Base-by-base conservation (phyloP, 35 echinoderm and acorn worm species). In the Apostichopus parvimensis region DNA sequence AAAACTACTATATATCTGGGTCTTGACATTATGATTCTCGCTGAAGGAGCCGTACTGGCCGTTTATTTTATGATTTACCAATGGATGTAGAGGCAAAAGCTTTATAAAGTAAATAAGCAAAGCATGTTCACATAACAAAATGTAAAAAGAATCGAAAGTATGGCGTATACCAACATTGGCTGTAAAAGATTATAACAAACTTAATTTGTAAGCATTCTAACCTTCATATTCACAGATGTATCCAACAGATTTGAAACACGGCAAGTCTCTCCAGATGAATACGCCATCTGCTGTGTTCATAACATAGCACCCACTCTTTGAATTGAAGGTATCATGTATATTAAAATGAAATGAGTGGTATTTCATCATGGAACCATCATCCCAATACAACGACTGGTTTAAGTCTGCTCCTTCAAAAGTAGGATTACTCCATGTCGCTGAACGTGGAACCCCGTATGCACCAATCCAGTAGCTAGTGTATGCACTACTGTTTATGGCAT, bases 161-260 rank as follows among this genome's bases (percentile, higher is more conserved):
- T 45, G 34, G 34, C 34, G 34, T 45, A 45, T 4, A 45, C 34
- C 34, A 45, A 45, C 34, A 45, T 45, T 45, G 34, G 3, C 34
- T 45, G 34, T 45, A 45, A 45, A 45, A 45, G 34, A 45, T 45
- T 45, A 45, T 45, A 45, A 4, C 0, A 45, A 34, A n/a, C 28
- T 34, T 1, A 34, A 34, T 34, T 34, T 34, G 28, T 34, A 34
- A 45, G 34, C 70, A 23, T 73, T 75, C 71, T 18, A 75, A 75
- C 71, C 71, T 75, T 75, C 71, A 75, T 75, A 75, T 75, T 75
- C 71, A 22, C 71, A 75, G n/a, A 75, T 75, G 17, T 20, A 75
- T 75, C 21, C 21, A 75, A n/a, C 7, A 20, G 15, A 18, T 75
- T 18, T 75, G 20, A 75, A 75, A 22, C 71, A 75, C 15, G 71